Percentiles rank a stretch among this genome's conserved stretches.
These are phyloP conservation scores for Drosophila limbata DNA, from an alignment of 2,888 invertebrate species.

Conservation along the genomic window DNA sequence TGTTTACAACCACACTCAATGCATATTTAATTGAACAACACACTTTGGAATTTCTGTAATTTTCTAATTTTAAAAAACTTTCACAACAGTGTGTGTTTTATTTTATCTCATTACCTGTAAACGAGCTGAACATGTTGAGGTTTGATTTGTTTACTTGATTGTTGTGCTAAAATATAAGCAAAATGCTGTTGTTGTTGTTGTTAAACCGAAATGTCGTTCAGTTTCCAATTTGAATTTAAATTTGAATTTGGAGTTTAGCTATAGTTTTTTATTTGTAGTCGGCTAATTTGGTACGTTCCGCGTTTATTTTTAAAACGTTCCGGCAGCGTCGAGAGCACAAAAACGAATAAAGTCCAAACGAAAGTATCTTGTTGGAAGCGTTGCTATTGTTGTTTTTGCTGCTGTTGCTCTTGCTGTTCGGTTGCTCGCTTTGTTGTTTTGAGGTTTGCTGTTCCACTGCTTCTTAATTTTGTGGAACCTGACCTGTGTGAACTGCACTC, in stretches of 20 bases:
- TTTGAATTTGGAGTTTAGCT: conserved; percentile 35
- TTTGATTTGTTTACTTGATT: conserved; percentile 12
- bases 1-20: conserved; percentile 18
- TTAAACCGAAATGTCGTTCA: conserved; percentile 16
- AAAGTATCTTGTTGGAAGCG: conserved; percentile 56
- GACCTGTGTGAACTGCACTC: conserved; percentile 46
- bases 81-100: conserved; percentile 44
- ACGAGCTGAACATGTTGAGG: conserved; percentile 84
- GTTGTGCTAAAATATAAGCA: background rate
- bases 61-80: conserved; percentile 61
- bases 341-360: conserved; percentile 73
- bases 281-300: conserved; percentile 55
- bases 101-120: conserved; percentile 83
- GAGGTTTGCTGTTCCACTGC: conserved; percentile 32
- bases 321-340: conserved; percentile 77
- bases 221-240: conserved; percentile 32
- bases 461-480: conserved; percentile 42
- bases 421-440: conserved; percentile 13
- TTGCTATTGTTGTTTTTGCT: conserved; percentile 22
- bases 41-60: conserved; percentile 42
- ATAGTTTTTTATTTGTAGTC: conserved; percentile 31
- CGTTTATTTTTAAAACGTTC: conserved; percentile 72
- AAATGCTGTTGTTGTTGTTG: background rate
- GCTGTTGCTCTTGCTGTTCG: conserved; percentile 20
- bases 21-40: conserved; percentile 33